Percentiles rank a stretch among this genome's conserved stretches.
Conservation (phyloP, 2,797 vertebrate genomes). For the Cossypha caffra region DNA sequence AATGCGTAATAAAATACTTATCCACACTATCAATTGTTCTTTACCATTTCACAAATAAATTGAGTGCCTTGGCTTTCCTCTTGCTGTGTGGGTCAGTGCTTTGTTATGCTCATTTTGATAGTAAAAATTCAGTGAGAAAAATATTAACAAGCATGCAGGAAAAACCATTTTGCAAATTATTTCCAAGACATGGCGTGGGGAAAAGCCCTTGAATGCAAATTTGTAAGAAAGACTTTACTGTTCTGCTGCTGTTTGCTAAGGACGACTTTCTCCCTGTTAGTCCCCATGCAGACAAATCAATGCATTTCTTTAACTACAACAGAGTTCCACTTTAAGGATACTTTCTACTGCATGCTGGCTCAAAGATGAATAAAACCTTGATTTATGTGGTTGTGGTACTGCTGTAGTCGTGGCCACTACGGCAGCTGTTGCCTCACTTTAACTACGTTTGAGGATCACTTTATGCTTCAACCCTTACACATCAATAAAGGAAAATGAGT, state of each 20-base stretch:
- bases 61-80: slow-evolving; percentile 56
- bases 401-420: slow-evolving; percentile 65
- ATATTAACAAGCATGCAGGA: neutral
- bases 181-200: neutral
- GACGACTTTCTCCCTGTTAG: neutral
- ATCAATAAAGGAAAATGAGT: slow-evolving; percentile 78
- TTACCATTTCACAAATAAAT: slow-evolving; percentile 78
- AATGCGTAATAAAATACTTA: slow-evolving; percentile 88
- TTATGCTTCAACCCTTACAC: slow-evolving; percentile 75
- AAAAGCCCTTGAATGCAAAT: neutral
- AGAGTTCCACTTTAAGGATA: slow-evolving; percentile 57
- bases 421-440: slow-evolving; percentile 76
- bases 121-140: neutral
- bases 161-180: neutral
- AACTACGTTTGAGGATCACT: slow-evolving; percentile 72
- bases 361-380: slow-evolving; percentile 55
- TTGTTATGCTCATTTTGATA: slow-evolving; percentile 28
- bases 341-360: neutral
- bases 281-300: slow-evolving; percentile 56
- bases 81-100: neutral
- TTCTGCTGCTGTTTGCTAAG: neutral
- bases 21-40: slow-evolving; percentile 82
- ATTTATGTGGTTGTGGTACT: slow-evolving; percentile 44
- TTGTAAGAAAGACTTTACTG: neutral
- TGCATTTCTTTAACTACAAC: slow-evolving; percentile 43